Evolutionary conservation across 2,113 vertebrate genomes (phyloP), one percentile per base, ranked within the genome.

Genomic region (Corythaixoides concolor): DNA sequence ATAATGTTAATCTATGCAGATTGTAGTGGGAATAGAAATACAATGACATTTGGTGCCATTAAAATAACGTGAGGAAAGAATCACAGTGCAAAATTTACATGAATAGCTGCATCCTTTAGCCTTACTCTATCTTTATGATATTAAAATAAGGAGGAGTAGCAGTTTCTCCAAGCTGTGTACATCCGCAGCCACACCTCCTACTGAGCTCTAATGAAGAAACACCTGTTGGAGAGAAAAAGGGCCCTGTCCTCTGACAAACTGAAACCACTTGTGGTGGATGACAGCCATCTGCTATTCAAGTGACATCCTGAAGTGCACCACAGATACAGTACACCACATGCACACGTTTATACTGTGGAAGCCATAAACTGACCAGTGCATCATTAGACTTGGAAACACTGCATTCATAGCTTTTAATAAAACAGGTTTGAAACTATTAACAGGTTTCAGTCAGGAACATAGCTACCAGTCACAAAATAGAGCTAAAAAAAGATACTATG

Each of bases 1-100:
- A 83, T 79, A 92, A 92, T 87, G 92, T 96, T 97, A 97, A 93
- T 95, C 97, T 96, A 93, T 93, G 93, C 92, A 95, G 81, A 93
- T 91, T 69, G 84, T 78, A 95, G 95, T 83, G 64, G 80, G 37
- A 94, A 89, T 41, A 92, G 83, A 93, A 93, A 93, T 43, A 85
- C 82, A 95, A 89, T 89, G 85, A 95, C 86, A 94, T 95, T 93
- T 89, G 67, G 75, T 66, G 88, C 76, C 68, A 88, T 85, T 92
- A 89, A 82, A 93, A 59, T 86, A 96, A 92, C 77, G 64, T 55
- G 63, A 83, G 80, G 72, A 67, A 82, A 95, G 78, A 95, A 93
- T 32, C 56, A 70, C 41, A 60, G 56, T 11, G 63, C 67, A 88
- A 70, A 88, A 88, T 83, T 80, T 67, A 32, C 67, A 78, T 15